phyloP scores from a whole-genome alignment of 2,888 invertebrate species.

The Vandiemenella viatica region DNA sequence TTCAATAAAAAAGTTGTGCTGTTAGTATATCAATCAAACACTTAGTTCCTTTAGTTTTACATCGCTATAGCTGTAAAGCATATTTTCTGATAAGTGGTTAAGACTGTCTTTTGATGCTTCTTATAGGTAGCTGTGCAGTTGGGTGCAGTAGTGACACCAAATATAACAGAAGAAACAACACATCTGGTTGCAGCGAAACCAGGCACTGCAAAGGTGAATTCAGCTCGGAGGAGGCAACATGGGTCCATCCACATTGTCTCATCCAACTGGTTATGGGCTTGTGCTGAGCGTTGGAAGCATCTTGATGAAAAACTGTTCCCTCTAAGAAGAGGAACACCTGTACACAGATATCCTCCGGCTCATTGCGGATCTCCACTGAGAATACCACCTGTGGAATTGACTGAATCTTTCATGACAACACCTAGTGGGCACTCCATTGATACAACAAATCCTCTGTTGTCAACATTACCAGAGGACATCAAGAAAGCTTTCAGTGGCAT shows the following conservation, averaged over 20 bases:
- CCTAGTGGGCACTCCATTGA: slow-evolving; percentile 62
- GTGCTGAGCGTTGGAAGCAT: slow-evolving; percentile 85
- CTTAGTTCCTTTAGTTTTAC: too few relatives aligned
- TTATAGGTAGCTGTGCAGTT: slow-evolving; percentile 75
- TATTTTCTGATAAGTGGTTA: too few relatives aligned
- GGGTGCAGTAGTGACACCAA: slow-evolving; percentile 65
- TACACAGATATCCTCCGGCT: slow-evolving; percentile 40
- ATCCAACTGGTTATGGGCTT: slow-evolving; percentile 88
- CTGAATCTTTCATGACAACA: too few relatives aligned
- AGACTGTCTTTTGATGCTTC: too few relatives aligned
- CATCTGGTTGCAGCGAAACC: slow-evolving; percentile 86
- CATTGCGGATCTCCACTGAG: slow-evolving; percentile 54
- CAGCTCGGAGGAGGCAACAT: slow-evolving; percentile 33
- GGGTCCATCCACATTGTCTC: slow-evolving; percentile 58
- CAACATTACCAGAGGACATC: slow-evolving; percentile 83
- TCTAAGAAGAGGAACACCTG: slow-evolving; percentile 14
- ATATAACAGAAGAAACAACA: slow-evolving; percentile 54
- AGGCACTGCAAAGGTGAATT: slow-evolving; percentile 42
- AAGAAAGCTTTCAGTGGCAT: slow-evolving; percentile 80
- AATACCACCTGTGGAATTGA: neutral
- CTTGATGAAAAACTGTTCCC: slow-evolving; percentile 57
- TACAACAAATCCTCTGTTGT: slow-evolving; percentile 75
- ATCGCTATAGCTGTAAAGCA: too few relatives aligned
- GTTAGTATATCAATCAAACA: too few relatives aligned
- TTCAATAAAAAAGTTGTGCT: too few relatives aligned